Evolutionary conservation across 1,140 invertebrate species (phyloP).

Genomic region (Zaprionus davidi): DNA sequence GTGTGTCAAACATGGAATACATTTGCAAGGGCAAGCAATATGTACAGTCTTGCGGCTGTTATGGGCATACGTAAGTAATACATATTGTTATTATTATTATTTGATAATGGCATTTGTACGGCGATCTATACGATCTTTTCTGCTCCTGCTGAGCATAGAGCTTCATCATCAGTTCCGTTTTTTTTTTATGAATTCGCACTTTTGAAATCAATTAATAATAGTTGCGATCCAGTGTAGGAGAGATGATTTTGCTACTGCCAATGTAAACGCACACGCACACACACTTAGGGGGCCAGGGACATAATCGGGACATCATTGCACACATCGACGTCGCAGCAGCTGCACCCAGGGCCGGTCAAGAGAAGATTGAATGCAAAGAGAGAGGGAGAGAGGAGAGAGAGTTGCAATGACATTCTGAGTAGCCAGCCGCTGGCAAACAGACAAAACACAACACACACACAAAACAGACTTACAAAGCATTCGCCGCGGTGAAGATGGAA

Average conservation of each 20-base stretch:
- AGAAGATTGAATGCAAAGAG: background rate
- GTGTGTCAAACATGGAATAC: slow-evolving; percentile 15
- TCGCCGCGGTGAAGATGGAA: slow-evolving; percentile 32
- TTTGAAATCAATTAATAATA: background rate
- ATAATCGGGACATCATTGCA: slow-evolving; percentile 67
- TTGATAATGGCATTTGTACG: too few species aligned
- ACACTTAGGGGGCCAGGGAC: slow-evolving; percentile 57
- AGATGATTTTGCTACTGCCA: slow-evolving; percentile 33
- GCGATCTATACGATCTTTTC: background rate
- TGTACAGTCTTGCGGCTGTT: background rate
- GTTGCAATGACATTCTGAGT: slow-evolving; percentile 58
- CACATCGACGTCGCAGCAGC: slow-evolving; percentile 26
- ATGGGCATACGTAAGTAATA: background rate
- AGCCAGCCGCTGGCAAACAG: slow-evolving; percentile 37
- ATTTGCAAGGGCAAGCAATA: background rate
- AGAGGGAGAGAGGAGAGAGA: slow-evolving; percentile 14
- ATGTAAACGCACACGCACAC: slow-evolving; percentile 12
- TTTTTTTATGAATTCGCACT: too few species aligned
- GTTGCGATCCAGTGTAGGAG: slow-evolving; percentile 11
- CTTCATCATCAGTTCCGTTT: background rate
- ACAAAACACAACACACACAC: slow-evolving; percentile 24
- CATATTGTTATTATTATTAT: too few species aligned
- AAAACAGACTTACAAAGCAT: slow-evolving; percentile 32
- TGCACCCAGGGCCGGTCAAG: slow-evolving; percentile 18
- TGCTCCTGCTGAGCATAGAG: background rate